Evolutionary conservation across 1,140 invertebrate genomes (phyloP).

Genomic region (Caenorhabditis briggsae): DNA sequence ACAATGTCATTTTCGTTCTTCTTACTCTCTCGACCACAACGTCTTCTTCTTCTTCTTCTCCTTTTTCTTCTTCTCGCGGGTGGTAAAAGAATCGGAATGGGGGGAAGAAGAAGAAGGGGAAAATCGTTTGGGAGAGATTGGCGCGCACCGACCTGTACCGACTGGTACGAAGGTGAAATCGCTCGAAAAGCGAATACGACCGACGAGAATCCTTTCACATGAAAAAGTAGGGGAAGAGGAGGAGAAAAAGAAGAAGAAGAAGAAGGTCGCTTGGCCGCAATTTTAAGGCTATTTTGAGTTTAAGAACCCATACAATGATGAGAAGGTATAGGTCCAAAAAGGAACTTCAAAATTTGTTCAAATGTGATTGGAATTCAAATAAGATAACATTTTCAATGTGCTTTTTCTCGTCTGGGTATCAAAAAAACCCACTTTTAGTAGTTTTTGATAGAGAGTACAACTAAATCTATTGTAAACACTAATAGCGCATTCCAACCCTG

Average conservation of each 20-base stretch:
- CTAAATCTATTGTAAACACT: too few species aligned
- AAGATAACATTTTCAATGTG: too few species aligned
- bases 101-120: too few species aligned
- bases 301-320: too few species aligned
- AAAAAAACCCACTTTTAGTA: too few species aligned
- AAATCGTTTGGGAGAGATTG: neutral
- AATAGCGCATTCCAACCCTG: too few species aligned
- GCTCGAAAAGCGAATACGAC: constrained; percentile 48
- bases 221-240: neutral
- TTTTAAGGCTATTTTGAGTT: constrained; percentile 20
- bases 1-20: constrained; percentile 38
- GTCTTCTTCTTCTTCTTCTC: constrained; percentile 49
- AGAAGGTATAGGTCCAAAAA: too few species aligned
- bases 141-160: constrained; percentile 50
- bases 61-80: constrained; percentile 48
- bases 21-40: constrained; percentile 31
- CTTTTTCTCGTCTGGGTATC: too few species aligned
- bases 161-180: constrained; percentile 54
- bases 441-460: too few species aligned
- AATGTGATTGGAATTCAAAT: too few species aligned
- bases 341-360: too few species aligned
- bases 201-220: constrained; percentile 20
- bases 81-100: constrained; percentile 21
- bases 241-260: neutral
- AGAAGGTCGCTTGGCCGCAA: constrained; percentile 36